Base-by-base conservation (phyloP, 2,797 vertebrate genomes). In the Pantherophis vulpinus region DNA sequence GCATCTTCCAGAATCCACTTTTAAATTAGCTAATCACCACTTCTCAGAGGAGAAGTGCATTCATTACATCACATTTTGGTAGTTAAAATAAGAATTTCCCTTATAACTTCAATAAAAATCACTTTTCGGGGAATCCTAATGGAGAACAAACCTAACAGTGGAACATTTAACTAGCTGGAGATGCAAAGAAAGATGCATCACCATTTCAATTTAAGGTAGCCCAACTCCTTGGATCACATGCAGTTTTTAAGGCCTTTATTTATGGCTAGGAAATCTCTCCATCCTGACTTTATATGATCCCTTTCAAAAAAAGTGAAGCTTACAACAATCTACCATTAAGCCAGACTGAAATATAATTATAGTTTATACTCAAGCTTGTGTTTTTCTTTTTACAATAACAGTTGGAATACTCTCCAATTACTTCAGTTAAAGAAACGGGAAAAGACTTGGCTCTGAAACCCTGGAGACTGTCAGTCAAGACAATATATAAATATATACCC, bases 31-130 rank as follows among this genome's bases (percentile, higher is more conserved):
- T 88, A 59, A n/a, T 74, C 37, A n/a, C 37, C 20, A 16, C 74
- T 79, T 79, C 23, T 32, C 74, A n/a, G 58, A 55, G 14, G 88
- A 59, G 37, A 55, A 47, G 66, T 51, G 27, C 37, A 23, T 37
- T 59, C 27, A 63, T 70, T 47, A 10, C 55, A 51, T 79, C 32
- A 14, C 32, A 37, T 66, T 74, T 25, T 18, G 88, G 60, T 79
- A 88, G 90, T 92, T 87, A 74, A 90, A 87, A 74, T 12, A 60
- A 79, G 55, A 59, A 55, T 42, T 94, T 91, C 70, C 70, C 61
- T 1, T 2, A 94, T 79, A 58, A 51, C 23, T 3, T 4, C 18
- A 83, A 3, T 74, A 32, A 59, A 96, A 23, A 63, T 92, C 60
- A 63, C 12, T 32, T 93, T 88, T 94, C 18, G 4, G 63, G 23